Evolutionary conservation across 2,113 vertebrate genomes (phyloP).

Genomic region (Murina feae): DNA sequence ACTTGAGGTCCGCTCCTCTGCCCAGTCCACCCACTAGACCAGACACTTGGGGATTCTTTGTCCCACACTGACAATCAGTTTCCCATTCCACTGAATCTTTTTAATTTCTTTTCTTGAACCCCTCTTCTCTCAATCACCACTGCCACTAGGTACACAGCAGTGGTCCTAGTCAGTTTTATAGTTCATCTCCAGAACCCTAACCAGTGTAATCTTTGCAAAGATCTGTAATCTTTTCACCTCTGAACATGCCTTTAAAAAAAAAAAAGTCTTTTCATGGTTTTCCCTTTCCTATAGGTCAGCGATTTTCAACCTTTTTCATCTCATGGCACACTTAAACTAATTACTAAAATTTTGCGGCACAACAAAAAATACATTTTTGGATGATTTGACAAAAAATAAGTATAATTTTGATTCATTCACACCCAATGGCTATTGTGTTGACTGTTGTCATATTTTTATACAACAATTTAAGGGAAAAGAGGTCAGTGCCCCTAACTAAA

Average conservation of each 20-base stretch:
- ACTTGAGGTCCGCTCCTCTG: neutral
- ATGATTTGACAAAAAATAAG: neutral
- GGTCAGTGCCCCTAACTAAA: neutral
- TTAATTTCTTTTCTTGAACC: neutral
- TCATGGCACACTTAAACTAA: neutral
- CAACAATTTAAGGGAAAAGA: neutral
- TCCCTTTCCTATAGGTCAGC: neutral
- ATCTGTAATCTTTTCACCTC: neutral
- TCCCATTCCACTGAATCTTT: neutral
- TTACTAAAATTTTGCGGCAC: neutral
- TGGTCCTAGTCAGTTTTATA: neutral
- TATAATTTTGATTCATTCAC: neutral
- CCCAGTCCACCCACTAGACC: neutral
- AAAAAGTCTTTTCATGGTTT: neutral
- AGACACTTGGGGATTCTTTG: neutral
- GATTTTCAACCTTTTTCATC: neutral
- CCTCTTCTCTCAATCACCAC: neutral
- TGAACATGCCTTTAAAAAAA: neutral
- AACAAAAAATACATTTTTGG: neutral
- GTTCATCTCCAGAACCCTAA: neutral
- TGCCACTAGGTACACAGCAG: neutral
- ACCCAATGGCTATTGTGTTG: neutral
- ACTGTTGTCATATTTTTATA: neutral
- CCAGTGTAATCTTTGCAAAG: neutral
- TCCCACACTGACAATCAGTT: neutral